phyloP scores from a whole-genome alignment of 2,113 vertebrate genomes.

The Cricetomys ansorgei region DNA sequence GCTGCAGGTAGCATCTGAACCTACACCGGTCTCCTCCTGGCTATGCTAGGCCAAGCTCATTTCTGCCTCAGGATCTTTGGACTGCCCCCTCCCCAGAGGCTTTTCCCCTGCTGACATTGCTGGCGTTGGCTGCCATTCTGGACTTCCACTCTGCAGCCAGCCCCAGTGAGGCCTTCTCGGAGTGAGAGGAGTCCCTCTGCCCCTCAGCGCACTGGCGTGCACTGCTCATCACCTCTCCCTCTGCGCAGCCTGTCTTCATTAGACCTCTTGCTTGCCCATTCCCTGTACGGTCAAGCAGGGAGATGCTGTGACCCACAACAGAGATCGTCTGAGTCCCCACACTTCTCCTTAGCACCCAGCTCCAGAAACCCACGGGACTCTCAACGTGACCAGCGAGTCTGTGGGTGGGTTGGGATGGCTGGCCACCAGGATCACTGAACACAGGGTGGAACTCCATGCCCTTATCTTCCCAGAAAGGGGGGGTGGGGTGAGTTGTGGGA shows the following conservation, averaged over 20 bases:
- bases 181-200: no score
- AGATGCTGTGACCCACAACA: not conserved
- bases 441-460: no score
- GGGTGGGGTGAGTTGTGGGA: not conserved
- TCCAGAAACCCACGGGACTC: not conserved
- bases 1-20: rapidly evolving
- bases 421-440: not conserved
- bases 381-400: not conserved
- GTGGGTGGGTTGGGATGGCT: not conserved
- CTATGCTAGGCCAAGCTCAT: not conserved
- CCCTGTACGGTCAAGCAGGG: not conserved
- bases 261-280: not conserved
- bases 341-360: not conserved
- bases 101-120: not conserved
- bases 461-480: not conserved
- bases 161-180: not conserved
- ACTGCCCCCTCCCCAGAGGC: not conserved
- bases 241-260: not conserved
- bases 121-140: not conserved
- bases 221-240: rapidly evolving
- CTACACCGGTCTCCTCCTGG: not conserved
- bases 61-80: not conserved
- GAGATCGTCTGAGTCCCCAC: not conserved
- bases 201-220: not conserved
- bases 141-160: not conserved